Evolutionary conservation across 2,888 invertebrate genomes (phyloP), one percentile per base, ranked within the genome.

Genomic region (Phalangium opilio): DNA sequence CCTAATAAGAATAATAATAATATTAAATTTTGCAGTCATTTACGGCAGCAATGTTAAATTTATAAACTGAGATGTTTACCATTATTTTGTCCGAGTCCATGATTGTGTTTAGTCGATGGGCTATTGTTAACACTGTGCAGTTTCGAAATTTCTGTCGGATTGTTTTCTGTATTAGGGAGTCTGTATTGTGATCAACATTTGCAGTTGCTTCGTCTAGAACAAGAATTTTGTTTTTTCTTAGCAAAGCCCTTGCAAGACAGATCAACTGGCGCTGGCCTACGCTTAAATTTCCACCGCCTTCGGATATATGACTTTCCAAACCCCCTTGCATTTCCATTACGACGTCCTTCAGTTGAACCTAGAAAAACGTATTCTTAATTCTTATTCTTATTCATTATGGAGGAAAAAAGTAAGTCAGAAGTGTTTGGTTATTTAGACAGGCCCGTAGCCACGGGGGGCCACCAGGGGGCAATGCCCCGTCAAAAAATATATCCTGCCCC

Each of bases 141-240:
- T 79, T 69, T 12, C 73, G 72, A 63, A 90, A 90, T 60, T 82
- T 81, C 36, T 71, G 72, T 47, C 86, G 72, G 48, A 90, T 86
- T 0, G 87, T 84, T 61, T 72, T 74, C 65, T 87, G 89, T 59
- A 89, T 89, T 49, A 89, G 71, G 41, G 75, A 42, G 44, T 57
- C 57, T 2, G 57, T 57, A 5, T 50, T 52, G 19, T 83, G 84
- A 68, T 91, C 89, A 8, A 90, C 86, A 63, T 89, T 90, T 2
- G 90, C 89, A 0, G 89, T 90, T 15, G 90, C 89, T 67, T 91
- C 90, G 62, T 91, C 90, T 56, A 91, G 72, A 56, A 90, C 80
- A 1, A 90, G 72, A 55, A 91, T 79, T 55, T 76, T 78, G 65
- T 86, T 87, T 54, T 81, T 80, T 19, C 82, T 74, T 20, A 91